phyloP scores from a whole-genome alignment of 2,888 invertebrate genomes.

The Pachliopta kotzebuea region DNA sequence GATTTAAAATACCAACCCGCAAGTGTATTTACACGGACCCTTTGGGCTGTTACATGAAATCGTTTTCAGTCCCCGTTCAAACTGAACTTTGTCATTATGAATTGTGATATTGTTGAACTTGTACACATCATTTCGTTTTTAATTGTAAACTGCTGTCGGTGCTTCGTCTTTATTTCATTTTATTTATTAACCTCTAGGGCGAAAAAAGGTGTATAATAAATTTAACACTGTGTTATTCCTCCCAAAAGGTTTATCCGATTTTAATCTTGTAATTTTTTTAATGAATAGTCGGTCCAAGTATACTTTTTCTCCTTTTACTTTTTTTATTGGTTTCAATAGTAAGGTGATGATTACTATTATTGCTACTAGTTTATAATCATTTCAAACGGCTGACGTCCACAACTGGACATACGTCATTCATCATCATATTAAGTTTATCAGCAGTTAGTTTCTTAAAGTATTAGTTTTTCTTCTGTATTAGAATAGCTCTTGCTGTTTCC shows the following conservation, averaged over 20 bases:
- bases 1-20: constrained; percentile 6
- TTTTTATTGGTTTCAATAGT: too few relatives aligned
- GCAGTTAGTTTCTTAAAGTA: too few relatives aligned
- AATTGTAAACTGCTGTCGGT: background rate
- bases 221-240: background rate
- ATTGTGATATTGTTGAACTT: constrained; percentile 16
- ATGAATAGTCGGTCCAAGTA: too few relatives aligned
- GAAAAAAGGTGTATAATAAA: background rate
- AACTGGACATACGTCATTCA: too few relatives aligned
- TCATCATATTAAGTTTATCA: too few relatives aligned
- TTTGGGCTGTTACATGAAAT: constrained; percentile 12
- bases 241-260: background rate
- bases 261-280: background rate
- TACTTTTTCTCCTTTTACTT: too few relatives aligned
- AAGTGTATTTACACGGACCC: constrained; percentile 12
- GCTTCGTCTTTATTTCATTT: background rate
- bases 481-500: too few relatives aligned
- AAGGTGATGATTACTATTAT: too few relatives aligned
- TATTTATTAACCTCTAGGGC: background rate
- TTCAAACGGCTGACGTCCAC: too few relatives aligned
- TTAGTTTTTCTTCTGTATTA: too few relatives aligned
- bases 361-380: too few relatives aligned
- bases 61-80: constrained; percentile 6
- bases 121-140: constrained; percentile 2
- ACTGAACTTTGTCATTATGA: constrained; percentile 9